A percentile compares a stretch with the other conserved stretches of the same genome.
These are phyloP conservation scores for Hedya salicella DNA, from an alignment of 2,888 invertebrate species.

Conservation along the genomic window DNA sequence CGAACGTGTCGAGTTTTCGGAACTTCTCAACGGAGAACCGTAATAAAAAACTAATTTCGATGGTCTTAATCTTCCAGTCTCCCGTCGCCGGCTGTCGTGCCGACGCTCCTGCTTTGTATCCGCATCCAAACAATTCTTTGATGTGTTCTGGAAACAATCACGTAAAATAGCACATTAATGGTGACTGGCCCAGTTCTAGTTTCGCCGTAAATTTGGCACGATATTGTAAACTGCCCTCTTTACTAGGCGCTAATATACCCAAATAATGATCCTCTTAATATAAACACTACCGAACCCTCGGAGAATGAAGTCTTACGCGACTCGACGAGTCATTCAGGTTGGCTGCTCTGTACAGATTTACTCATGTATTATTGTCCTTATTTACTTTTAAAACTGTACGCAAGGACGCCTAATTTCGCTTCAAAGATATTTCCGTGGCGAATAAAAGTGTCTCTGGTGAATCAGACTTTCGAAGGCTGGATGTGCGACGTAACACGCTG, in stretches of 20 bases:
- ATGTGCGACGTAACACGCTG: conserved; percentile 73
- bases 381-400: conserved; percentile 68
- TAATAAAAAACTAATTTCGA: conserved; percentile 35
- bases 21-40: conserved; percentile 20
- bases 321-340: conserved; percentile 61
- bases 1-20: conserved; percentile 15
- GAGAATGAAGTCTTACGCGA: conserved; percentile 46
- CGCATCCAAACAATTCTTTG: conserved; percentile 65
- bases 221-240: conserved; percentile 84
- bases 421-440: conserved; percentile 78
- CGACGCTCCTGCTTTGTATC: conserved; percentile 62
- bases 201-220: conserved; percentile 80
- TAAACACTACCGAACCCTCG: conserved; percentile 22
- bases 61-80: conserved; percentile 34
- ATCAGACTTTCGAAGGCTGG: conserved; percentile 71
- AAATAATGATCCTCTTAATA: conserved; percentile 52
- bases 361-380: conserved; percentile 73
- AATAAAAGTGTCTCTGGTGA: conserved; percentile 78
- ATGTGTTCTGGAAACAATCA: conserved; percentile 82
- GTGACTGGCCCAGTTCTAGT: conserved; percentile 80
- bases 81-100: conserved; percentile 56
- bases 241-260: conserved; percentile 72
- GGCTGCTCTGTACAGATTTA: conserved; percentile 60
- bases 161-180: conserved; percentile 74
- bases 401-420: conserved; percentile 81